Base-by-base conservation (phyloP, 2,113 vertebrate species). In the Corydoras maculifer region DNA sequence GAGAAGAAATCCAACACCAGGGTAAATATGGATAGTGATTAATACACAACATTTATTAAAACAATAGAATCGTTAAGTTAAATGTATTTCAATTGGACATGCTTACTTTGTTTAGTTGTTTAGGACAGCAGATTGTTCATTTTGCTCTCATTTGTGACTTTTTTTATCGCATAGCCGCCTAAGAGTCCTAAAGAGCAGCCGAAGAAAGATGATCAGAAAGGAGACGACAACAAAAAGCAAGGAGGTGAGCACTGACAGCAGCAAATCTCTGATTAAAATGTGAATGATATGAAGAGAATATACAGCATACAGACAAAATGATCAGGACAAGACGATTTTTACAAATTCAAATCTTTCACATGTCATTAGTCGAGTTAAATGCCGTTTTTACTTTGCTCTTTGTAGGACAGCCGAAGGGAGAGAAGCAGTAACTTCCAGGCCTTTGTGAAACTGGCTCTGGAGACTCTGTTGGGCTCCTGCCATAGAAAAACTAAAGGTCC, bases 361-460 rank as follows among this genome's bases (percentile, higher is more conserved):
- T 80, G 81, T 84, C 78, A 78, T 75, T 80, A 85, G 80, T 86
- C 73, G 84, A 85, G 69, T 5, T 86, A 82, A 86, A 80, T 85
- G 68, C 84, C 76, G 80, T 6, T 79, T 68, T 82, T 43, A 4
- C 73, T 73, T 51, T 63, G 82, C 64, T 77, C 79, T 68, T 79
- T 3, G 72, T 86, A 90, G 91, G 89, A 90, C 87, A 90, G 87
- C 89, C 84, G 84, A 90, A 90, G 88, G 85, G 85, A 90, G 88
- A 90, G 91, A 90, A 92, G 86, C 89, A 89, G 68, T 91, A 90
- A 89, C 79, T 90, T 91, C 83, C 90, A 90, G 82, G 87, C 87
- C 0, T 90, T 90, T 50, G 86, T 91, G 76, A 90, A 90, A 78
- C 89, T 90, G 88, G 89, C 89, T 73, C 80, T 91, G 84, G 88